phyloP scores from a whole-genome alignment of 2,797 vertebrate genomes.

The Sebastes steindachneri region DNA sequence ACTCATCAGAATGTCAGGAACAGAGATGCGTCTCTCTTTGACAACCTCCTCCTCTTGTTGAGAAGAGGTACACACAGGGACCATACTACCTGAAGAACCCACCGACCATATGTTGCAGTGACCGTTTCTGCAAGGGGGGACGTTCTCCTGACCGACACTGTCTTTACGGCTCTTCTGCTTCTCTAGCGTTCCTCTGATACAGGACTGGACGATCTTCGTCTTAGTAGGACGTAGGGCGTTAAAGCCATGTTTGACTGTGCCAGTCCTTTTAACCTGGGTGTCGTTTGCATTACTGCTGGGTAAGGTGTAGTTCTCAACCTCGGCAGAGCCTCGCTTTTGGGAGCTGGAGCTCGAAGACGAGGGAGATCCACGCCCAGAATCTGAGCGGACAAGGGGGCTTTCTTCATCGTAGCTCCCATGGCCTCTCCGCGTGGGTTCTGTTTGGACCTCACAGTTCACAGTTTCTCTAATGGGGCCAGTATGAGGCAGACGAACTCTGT shows the following conservation, averaged over 20 bases:
- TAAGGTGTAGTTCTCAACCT: not conserved
- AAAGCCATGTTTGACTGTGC: not conserved
- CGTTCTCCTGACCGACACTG: not conserved
- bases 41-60: conserved; percentile 43
- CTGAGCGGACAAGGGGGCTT: conserved; percentile 34
- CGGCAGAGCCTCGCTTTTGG: not conserved
- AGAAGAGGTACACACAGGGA: conserved; percentile 55
- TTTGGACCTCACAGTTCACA: conserved; percentile 68
- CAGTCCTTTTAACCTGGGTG: not conserved
- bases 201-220: not conserved
- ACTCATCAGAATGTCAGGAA: conserved; percentile 59
- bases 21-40: conserved; percentile 44
- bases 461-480: conserved; percentile 22
- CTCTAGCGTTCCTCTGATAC: not conserved
- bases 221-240: not conserved
- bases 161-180: not conserved
- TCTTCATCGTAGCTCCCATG: not conserved
- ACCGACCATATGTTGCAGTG: conserved; percentile 49
- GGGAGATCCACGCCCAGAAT: conserved; percentile 65
- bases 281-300: not conserved
- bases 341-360: conserved; percentile 39
- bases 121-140: not conserved
- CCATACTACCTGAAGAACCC: conserved; percentile 36
- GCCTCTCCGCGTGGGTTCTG: conserved; percentile 30
- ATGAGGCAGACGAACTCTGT: conserved; percentile 25